Conservation (phyloP, 1,140 invertebrate genomes). For the Papilio xuthus region DNA sequence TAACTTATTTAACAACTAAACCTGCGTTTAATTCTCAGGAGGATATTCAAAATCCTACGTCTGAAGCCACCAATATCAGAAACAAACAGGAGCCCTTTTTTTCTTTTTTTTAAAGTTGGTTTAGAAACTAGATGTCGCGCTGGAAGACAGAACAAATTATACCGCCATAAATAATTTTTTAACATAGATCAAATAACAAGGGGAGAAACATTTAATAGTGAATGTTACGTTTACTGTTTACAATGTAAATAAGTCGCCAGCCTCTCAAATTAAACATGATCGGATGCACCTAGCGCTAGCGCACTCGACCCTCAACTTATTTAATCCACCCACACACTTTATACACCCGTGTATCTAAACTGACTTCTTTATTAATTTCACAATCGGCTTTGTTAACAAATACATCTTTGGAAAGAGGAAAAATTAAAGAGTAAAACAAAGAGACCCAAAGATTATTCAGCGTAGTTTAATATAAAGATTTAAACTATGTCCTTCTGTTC, state of each 20-base stretch:
- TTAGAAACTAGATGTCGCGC: conserved; percentile 10
- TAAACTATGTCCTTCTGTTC: background rate
- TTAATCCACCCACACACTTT: conserved; percentile 15
- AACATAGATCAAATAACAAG: background rate
- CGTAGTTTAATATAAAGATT: background rate
- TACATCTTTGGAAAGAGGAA: background rate
- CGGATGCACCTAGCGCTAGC: conserved; percentile 24
- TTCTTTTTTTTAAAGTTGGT: no score
- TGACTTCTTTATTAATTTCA: conserved; percentile 18
- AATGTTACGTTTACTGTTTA: conserved; percentile 30
- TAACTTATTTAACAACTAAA: background rate
- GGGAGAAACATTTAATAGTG: conserved; percentile 17
- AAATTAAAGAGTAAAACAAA: background rate
- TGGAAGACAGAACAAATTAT: conserved; percentile 8
- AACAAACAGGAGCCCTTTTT: background rate
- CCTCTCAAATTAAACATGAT: conserved; percentile 35
- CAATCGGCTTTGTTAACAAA: conserved; percentile 7
- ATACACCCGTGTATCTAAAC: conserved; percentile 11
- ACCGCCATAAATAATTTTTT: background rate
- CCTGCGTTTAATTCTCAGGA: background rate
- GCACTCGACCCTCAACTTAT: conserved; percentile 26
- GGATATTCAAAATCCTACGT: background rate
- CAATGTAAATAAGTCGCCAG: conserved; percentile 30
- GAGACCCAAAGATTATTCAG: background rate
- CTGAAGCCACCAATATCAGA: background rate